A percentile compares a stretch with the other conserved stretches of the same genome.
These are phyloP conservation scores for Crocodylus rhombifer DNA, from an alignment of 2,797 vertebrate genomes.

Conservation along the genomic window DNA sequence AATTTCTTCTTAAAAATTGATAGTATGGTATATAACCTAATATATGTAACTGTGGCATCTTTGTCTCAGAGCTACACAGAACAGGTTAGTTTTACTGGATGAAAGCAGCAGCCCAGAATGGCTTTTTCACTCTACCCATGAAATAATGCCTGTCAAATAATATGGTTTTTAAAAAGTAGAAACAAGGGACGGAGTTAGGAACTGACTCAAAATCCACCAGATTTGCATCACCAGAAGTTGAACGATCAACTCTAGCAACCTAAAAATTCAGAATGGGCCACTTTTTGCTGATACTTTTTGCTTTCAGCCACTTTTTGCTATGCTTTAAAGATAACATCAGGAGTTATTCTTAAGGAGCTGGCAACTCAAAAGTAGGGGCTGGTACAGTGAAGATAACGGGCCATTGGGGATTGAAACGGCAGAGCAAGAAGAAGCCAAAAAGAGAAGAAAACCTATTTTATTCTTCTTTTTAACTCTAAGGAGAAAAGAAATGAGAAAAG, in stretches of 20 bases:
- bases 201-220: background rate
- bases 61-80: background rate
- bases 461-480: background rate
- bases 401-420: background rate
- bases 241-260: background rate
- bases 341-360: background rate
- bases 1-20: background rate
- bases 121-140: background rate
- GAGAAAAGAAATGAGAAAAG: background rate
- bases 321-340: constrained; percentile 19
- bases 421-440: background rate
- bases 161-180: background rate
- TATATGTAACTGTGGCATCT: background rate
- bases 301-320: background rate
- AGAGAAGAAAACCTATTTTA: background rate
- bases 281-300: background rate
- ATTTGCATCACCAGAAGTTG: background rate
- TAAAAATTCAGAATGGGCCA: background rate
- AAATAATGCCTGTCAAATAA: background rate
- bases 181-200: background rate
- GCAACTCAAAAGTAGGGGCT: background rate
- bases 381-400: constrained; percentile 12
- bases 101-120: background rate
- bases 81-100: background rate
- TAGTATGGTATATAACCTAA: background rate